Base-by-base conservation (phyloP, 2,888 invertebrate species). In the Eutolmus rufibarbis region DNA sequence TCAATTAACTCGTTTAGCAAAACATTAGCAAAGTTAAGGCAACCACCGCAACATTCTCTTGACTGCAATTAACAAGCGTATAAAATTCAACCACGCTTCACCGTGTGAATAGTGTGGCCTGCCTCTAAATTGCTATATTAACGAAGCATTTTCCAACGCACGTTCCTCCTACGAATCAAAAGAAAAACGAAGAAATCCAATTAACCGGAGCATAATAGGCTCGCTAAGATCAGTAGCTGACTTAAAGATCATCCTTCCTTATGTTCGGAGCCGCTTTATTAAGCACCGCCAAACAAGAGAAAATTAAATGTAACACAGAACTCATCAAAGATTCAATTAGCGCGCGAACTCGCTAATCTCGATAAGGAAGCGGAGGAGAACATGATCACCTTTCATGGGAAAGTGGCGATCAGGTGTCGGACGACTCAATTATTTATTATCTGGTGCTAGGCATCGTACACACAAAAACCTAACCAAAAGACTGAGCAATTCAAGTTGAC, bases 341-440 rank as follows among this genome's bases (percentile, higher is more conserved):
- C 28, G 74, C 57, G 66, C 74, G 40, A 84, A 84, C 84, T 66
- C 57, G 40, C 84, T 84, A 84, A 84, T 84, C 84, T 57, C 66
- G 84, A 57, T 84, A 74, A 74, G 40, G 14, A 37, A 28, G 37
- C 19, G 16, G 28, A 66, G 8, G 31, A 84, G 40, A 84, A 84
- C 57, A 40, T 37, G 84, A 74, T 40, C 66, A 40, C 74, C 84
- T 84, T 40, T 74, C 66, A 66, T 84, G 66, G 84, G 74, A 84
- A 84, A 84, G 51, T 74, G 37, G 19, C 19, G 66, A 40, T 66
- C 66, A 31, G 51, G 46, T 34, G 31, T 66, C 40, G 34, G 19
- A 37, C 28, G 66, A 31, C 84, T 84, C 84, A 84, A 84, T 84
- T 84, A 84, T 84, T 84, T 84, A 84, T 40, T 37, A 84, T 66